Evolutionary conservation across 2,888 invertebrate species (phyloP), one percentile per base, ranked within the genome.

Genomic region (Troides oblongomaculatus): DNA sequence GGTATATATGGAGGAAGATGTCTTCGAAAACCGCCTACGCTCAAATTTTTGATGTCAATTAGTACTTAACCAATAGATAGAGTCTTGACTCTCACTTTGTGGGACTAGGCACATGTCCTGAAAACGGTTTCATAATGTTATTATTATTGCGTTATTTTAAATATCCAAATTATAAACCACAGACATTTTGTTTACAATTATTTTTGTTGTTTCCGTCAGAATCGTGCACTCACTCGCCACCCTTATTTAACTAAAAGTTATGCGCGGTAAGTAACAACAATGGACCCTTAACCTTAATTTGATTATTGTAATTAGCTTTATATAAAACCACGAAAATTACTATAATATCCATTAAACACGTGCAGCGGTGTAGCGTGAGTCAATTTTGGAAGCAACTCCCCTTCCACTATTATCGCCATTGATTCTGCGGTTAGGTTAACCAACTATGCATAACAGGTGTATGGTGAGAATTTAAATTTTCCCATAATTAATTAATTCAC

Each of bases 301-400:
- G 84, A 92, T 92, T 90, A 89, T 87, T 80, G 81, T 91, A 89
- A 92, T 92, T 91, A 89, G 86, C 83, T 86, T 81, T 78, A 87
- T 88, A 91, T 90, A 91, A 92, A 91, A 90, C 88, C 85, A 81
- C 87, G 79, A 78, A 81, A 87, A 89, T 91, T 90, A 87, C 86
- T 87, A 86, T 87, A 88, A 88, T 89, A 88, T 82, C 83, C 83
- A 89, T 89, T 88, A 90, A 90, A 87, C 92, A 92, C 92, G 91
- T 92, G 92, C 82, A 84, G 77, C 75, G 82, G 81, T 84, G 82
- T 80, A 82, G 80, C 84, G 80, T 79, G 83, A 81, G 83, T 86
- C 81, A 82, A 84, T 84, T 82, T 82, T 77, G 76, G 82, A 78
- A 75, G 76, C 77, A 79, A 79, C 78, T 79, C 82, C 86, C 82